Evolutionary conservation across 2,113 vertebrate genomes (phyloP).

Genomic region (Echinops telfairi): DNA sequence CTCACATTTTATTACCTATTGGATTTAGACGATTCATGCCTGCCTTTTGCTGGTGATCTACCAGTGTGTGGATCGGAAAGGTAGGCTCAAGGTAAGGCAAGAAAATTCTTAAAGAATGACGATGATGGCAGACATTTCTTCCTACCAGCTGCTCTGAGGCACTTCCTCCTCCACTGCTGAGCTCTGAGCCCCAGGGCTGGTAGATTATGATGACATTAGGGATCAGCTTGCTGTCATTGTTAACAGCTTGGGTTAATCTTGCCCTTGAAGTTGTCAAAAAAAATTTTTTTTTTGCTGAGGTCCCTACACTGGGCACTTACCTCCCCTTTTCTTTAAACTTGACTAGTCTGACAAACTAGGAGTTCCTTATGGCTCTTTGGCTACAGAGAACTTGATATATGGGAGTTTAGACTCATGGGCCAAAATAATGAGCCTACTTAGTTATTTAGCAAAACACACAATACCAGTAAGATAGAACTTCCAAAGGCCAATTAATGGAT

Average conservation of each 20-base stretch:
- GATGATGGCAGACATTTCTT: background rate
- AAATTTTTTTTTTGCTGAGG: background rate
- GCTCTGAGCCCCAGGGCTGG: background rate
- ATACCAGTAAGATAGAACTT: background rate
- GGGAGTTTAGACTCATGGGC: background rate
- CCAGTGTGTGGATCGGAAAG: no score
- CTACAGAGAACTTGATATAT: no score
- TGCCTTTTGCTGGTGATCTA: no score
- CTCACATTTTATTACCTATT: no score
- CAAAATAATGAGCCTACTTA: background rate
- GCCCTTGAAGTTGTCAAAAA: background rate
- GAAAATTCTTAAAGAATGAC: background rate
- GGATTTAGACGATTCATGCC: no score
- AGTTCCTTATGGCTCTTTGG: background rate
- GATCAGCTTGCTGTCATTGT: background rate
- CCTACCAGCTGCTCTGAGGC: background rate
- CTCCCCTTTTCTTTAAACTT: background rate
- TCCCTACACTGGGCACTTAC: background rate
- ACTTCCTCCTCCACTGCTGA: no score
- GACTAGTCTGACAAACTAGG: background rate
- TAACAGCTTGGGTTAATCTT: background rate
- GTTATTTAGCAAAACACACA: background rate
- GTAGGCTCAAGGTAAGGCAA: background rate
- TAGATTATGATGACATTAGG: no score
- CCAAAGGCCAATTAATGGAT: background rate